phyloP scores from a whole-genome alignment of 2,797 vertebrate species.

The Galago senegalensis region DNA sequence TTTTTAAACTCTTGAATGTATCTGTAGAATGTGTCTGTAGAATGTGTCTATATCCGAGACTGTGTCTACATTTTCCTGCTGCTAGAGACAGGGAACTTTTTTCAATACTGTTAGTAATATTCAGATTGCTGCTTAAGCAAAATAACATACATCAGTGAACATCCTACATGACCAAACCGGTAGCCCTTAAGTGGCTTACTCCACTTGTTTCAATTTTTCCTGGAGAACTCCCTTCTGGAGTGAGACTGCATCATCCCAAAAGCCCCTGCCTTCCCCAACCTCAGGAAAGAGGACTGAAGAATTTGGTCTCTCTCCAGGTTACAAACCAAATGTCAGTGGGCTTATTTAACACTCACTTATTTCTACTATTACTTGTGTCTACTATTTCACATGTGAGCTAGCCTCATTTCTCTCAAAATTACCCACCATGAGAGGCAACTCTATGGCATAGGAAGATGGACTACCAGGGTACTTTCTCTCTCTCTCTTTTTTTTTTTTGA shows the following conservation, averaged over 20 bases:
- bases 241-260: background rate
- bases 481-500: too few species aligned
- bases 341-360: background rate
- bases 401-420: background rate
- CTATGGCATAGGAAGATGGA: background rate
- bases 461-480: background rate
- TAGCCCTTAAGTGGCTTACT: background rate
- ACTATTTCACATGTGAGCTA: background rate
- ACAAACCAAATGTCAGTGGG: background rate
- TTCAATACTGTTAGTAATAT: background rate
- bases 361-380: background rate
- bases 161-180: background rate
- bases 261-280: background rate
- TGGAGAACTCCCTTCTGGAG: background rate
- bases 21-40: background rate
- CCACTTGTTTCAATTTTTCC: background rate
- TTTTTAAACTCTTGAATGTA: background rate
- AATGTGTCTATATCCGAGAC: background rate
- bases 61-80: background rate
- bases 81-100: background rate
- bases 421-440: background rate
- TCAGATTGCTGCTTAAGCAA: slow-evolving; percentile 21
- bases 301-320: background rate
- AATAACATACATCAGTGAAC: background rate
- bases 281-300: background rate